These are phyloP conservation scores for Engystomops pustulosus DNA, from an alignment of 2,113 vertebrate species.

Conservation along the genomic window DNA sequence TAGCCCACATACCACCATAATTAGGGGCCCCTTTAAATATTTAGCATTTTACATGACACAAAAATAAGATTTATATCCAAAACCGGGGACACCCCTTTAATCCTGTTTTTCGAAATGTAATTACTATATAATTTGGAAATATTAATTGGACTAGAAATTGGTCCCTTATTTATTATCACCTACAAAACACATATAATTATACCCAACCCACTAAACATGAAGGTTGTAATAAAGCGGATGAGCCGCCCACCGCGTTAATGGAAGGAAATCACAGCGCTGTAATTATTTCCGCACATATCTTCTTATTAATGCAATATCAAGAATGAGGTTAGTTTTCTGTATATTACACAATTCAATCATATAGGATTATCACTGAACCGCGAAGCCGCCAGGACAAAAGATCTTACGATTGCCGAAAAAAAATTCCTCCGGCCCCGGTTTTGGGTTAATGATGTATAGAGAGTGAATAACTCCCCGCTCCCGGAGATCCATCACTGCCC, in stretches of 20 bases:
- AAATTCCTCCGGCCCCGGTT: neutral
- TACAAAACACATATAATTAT: slow-evolving; percentile 4
- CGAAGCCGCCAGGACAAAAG: neutral
- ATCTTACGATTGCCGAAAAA: slow-evolving; percentile 15
- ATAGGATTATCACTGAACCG: slow-evolving; percentile 25
- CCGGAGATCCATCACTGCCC: slow-evolving; percentile 40
- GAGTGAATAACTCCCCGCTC: slow-evolving; percentile 20
- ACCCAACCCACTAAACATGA: neutral
- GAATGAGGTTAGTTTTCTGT: slow-evolving; percentile 11
- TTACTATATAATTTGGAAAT: neutral
- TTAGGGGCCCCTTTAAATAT: too few relatives aligned
- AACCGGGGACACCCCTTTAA: too few relatives aligned
- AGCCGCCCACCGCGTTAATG: neutral
- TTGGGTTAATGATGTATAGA: slow-evolving; percentile 44
- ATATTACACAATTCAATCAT: slow-evolving; percentile 22
- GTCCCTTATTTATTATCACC: neutral
- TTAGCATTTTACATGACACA: too few relatives aligned
- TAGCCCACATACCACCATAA: too few relatives aligned
- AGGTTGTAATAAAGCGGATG: neutral
- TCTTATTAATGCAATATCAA: neutral
- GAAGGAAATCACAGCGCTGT: neutral
- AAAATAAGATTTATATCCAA: too few relatives aligned
- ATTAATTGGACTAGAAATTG: neutral
- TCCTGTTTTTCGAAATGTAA: too few relatives aligned
- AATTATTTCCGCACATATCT: neutral